A percentile compares a stretch with the other conserved stretches of the same genome.
These are phyloP conservation scores for Acomys russatus DNA, from an alignment of 2,797 vertebrate species.

Conservation along the genomic window DNA sequence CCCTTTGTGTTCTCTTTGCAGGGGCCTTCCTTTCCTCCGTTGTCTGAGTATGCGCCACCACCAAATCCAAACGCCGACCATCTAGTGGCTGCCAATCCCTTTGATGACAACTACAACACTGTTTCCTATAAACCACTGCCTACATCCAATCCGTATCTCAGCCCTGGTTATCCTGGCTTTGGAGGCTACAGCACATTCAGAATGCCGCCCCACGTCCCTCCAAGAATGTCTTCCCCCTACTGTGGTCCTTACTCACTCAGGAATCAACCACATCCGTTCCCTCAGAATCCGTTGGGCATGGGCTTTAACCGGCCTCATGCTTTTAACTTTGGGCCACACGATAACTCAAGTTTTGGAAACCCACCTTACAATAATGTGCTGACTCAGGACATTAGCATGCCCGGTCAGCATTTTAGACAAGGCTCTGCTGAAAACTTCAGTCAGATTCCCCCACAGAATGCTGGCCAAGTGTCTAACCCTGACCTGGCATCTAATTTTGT, in stretches of 20 bases:
- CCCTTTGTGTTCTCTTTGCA: conserved; percentile 87
- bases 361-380: conserved; percentile 86
- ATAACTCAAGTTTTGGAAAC: conserved; percentile 88
- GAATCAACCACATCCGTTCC: conserved; percentile 90
- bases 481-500: conserved; percentile 88
- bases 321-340: conserved; percentile 89
- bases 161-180: conserved; percentile 89
- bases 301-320: conserved; percentile 89
- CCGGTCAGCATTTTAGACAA: conserved; percentile 90
- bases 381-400: conserved; percentile 87
- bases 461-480: conserved; percentile 87
- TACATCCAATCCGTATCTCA: conserved; percentile 88
- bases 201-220: conserved; percentile 90
- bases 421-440: conserved; percentile 89
- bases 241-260: conserved; percentile 89
- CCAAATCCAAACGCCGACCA: conserved; percentile 92
- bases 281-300: conserved; percentile 89
- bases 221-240: conserved; percentile 89
- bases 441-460: conserved; percentile 86
- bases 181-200: conserved; percentile 90
- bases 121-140: conserved; percentile 90
- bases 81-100: conserved; percentile 93
- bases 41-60: conserved; percentile 94
- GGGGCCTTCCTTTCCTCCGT: conserved; percentile 89
- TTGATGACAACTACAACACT: conserved; percentile 92